Conservation (phyloP, 1,140 invertebrate genomes). For the Artemia franciscana region DNA sequence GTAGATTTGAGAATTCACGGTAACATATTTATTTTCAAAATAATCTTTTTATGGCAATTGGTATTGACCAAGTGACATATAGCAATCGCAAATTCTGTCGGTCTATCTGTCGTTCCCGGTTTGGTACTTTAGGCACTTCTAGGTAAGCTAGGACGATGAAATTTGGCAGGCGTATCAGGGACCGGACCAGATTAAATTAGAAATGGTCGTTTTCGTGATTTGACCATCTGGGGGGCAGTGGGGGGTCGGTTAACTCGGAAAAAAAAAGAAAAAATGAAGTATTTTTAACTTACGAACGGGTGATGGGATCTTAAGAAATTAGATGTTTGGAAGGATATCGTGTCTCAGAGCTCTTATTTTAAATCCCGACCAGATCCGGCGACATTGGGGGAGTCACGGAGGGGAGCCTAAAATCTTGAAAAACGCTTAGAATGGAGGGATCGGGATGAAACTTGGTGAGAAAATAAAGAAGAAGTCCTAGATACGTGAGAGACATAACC, state of each 20-base stretch:
- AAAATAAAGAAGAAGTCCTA: neutral
- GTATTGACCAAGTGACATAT: too few species aligned
- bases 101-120: too few species aligned
- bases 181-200: neutral
- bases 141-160: neutral
- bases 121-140: too few species aligned
- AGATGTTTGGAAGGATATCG: neutral
- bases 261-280: neutral
- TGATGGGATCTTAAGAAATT: neutral
- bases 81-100: too few species aligned
- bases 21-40: too few species aligned
- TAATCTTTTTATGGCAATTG: too few species aligned
- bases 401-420: neutral
- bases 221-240: neutral
- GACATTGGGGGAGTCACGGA: neutral
- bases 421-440: neutral
- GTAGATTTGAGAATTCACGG: too few species aligned
- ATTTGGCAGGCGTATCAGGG: neutral
- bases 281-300: neutral
- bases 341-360: neutral
- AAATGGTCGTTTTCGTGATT: too few species aligned
- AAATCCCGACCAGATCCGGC: neutral
- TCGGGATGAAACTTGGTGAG: neutral
- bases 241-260: neutral
- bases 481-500: too few species aligned